Percentiles rank a stretch among this genome's conserved stretches.
Conservation (phyloP, 2,113 vertebrate species). For the Campylomormyrus numenius region DNA sequence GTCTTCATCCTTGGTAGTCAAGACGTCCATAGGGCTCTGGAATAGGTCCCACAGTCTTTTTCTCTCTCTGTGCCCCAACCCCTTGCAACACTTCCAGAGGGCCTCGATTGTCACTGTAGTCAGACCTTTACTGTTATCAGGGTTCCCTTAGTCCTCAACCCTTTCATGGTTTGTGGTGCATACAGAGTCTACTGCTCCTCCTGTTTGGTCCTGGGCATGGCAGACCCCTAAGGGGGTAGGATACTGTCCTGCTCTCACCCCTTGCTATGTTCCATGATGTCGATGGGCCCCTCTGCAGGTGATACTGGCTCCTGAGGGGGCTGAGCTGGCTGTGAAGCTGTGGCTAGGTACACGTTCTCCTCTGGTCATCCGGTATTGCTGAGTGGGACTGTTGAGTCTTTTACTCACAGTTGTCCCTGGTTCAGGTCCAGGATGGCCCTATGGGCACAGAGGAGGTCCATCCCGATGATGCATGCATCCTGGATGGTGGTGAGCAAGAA, state of each 20-base stretch:
- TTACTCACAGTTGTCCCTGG: neutral
- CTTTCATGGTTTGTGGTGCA: neutral
- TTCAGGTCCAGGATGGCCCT: neutral
- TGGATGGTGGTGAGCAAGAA: neutral
- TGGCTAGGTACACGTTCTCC: neutral
- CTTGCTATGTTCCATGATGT: neutral
- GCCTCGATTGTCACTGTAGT: neutral
- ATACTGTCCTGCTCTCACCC: neutral
- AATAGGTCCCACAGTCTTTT: neutral
- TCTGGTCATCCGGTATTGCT: neutral
- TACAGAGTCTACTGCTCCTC: neutral
- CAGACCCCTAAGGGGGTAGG: neutral
- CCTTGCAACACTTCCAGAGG: neutral
- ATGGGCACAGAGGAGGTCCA: neutral
- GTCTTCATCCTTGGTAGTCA: neutral
- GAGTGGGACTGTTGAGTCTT: neutral
- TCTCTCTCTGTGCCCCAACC: neutral
- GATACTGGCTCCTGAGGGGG: neutral
- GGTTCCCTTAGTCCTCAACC: neutral
- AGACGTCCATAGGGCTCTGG: neutral
- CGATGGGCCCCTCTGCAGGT: neutral
- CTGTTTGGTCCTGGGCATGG: neutral
- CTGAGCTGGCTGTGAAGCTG: neutral
- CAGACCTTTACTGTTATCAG: neutral
- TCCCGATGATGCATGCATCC: neutral